These are phyloP conservation scores for Centruroides sculpturatus DNA, from an alignment of 1,140 invertebrate species.

Conservation along the genomic window DNA sequence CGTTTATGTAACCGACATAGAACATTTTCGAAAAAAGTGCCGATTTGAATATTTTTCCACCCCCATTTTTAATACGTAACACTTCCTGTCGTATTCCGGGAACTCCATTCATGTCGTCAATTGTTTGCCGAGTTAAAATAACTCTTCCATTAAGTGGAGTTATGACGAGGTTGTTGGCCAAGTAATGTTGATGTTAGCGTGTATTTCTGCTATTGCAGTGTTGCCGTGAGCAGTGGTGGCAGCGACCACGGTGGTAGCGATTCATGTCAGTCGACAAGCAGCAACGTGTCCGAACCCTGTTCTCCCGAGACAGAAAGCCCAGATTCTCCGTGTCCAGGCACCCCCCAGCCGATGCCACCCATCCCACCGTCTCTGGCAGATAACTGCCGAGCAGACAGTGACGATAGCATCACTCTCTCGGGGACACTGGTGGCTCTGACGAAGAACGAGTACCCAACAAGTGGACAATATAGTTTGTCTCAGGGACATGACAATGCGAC, in stretches of 20 bases:
- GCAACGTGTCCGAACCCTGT: constrained; percentile 12
- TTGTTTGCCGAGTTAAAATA: too few relatives aligned
- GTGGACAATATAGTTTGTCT: background rate
- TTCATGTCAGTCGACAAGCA: constrained; percentile 12
- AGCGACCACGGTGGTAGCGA: constrained; percentile 12
- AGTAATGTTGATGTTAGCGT: constrained; percentile 17
- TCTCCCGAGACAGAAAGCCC: constrained; percentile 5
- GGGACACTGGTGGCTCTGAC: background rate
- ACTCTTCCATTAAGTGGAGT: too few relatives aligned
- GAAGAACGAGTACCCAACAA: background rate
- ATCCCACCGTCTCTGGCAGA: constrained; percentile 4
- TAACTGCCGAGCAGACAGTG: background rate
- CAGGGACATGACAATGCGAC: background rate
- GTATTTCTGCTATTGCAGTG: constrained; percentile 17
- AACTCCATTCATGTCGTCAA: too few relatives aligned
- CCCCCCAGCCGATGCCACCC: constrained; percentile 13
- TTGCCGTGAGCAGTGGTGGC: constrained; percentile 11
- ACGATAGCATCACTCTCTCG: background rate
- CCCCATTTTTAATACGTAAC: too few relatives aligned
- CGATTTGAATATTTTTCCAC: too few relatives aligned
- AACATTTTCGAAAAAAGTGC: too few relatives aligned
- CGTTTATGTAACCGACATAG: too few relatives aligned
- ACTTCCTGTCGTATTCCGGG: too few relatives aligned
- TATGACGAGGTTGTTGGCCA: background rate
- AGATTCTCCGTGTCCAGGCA: constrained; percentile 7